Base-by-base conservation (phyloP, 2,888 invertebrate genomes). In the Phalangium opilio region DNA sequence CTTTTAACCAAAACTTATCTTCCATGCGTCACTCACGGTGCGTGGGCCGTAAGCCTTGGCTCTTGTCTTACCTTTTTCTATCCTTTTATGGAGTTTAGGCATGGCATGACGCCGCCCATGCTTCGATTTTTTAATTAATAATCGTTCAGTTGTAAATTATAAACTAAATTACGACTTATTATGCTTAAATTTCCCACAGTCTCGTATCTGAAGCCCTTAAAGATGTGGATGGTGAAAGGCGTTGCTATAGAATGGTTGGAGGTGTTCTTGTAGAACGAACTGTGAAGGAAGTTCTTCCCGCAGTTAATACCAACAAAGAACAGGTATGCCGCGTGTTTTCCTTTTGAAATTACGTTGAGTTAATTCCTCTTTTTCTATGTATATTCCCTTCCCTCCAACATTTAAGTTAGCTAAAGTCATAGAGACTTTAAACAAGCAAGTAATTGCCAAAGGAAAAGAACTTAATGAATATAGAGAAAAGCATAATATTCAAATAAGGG, bases 171-270 rank as follows among this genome's bases (percentile, higher is more conserved):
- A n/a, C n/a, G n/a, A n/a, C n/a, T n/a, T n/a, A n/a, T 27, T 27
- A 27, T 27, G 8, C 4, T 27, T 27, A 27, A 27, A 27, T 27
- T 27, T 27, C 32, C 43, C 53, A 32, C 56, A 95, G 93, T 67
- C 79, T 93, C 66, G 95, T 96, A 48, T 83, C 91, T 58, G 91
- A 91, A 61, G 89, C 91, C 12, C 71, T 96, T 51, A 79, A 83
- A 64, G 80, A 79, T 50, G 83, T 90, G 18, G 84, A 86, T 62
- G 77, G 75, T 12, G 75, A 77, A 45, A 77, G 91, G 57, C 87
- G 83, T 53, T 95, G 95, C 67, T 95, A 83, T 67, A 77, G 91
- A 61, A 77, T 93, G 73, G 79, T 95, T 54, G 93, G 93, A 45
- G 93, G 93, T 20, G 83, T 95, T 48, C 71, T 95, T 46, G 86